A percentile compares a stretch with the other conserved stretches of the same genome.
Evolutionary conservation across 2,113 vertebrate genomes (phyloP).

Genomic region (Thunnus thynnus): DNA sequence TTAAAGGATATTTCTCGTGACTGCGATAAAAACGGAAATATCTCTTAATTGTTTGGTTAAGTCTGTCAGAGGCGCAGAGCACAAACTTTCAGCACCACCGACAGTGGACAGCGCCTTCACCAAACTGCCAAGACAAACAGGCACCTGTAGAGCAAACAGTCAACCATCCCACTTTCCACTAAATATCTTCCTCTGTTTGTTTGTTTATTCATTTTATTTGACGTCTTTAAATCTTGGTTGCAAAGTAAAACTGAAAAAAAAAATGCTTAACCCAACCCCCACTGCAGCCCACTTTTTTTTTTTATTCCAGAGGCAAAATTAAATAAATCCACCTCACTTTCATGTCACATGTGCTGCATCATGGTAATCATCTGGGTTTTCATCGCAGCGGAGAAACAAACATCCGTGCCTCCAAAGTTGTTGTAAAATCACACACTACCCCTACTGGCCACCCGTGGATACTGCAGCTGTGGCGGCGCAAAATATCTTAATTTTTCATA

Average conservation of each 20-base stretch:
- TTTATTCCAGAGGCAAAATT: background rate
- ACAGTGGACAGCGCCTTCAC: constrained; percentile 70
- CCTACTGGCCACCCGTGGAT: constrained; percentile 59
- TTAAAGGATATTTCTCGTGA: constrained; percentile 90
- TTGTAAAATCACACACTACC: constrained; percentile 66
- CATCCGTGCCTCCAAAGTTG: constrained; percentile 45
- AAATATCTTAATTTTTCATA: background rate
- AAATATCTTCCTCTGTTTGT: background rate
- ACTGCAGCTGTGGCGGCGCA: constrained; percentile 36
- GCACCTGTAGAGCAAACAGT: constrained; percentile 54
- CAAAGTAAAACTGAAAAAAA: background rate
- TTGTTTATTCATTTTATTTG: background rate
- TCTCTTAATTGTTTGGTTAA: constrained; percentile 87
- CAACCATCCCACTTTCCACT: background rate
- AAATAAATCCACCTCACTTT: constrained; percentile 8
- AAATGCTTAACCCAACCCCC: background rate
- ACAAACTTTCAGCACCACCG: constrained; percentile 74
- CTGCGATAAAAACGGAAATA: constrained; percentile 81
- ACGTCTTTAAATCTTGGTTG: background rate
- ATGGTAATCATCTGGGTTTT: constrained; percentile 4
- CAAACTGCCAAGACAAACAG: background rate
- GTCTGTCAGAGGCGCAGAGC: constrained; percentile 73
- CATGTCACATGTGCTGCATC: background rate
- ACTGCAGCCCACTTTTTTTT: too few relatives aligned
- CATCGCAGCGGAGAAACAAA: constrained; percentile 15